Conservation (phyloP, 2,113 vertebrate species). For the Sinocyclocheilus anophthalmus region DNA sequence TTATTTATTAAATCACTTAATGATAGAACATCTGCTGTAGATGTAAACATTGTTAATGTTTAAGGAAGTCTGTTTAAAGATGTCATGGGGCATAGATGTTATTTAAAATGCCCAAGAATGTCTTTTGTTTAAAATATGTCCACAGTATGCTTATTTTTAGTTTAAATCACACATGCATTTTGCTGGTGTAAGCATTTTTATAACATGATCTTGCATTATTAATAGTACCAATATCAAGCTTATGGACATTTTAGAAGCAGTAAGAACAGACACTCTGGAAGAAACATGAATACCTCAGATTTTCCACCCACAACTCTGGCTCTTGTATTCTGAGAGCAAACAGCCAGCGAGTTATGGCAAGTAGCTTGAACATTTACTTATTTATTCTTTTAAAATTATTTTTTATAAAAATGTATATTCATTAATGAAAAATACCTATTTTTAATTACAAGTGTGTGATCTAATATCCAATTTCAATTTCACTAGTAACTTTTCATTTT, state of each 20-base stretch:
- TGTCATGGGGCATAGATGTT: neutral
- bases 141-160: neutral
- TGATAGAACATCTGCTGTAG: neutral
- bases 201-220: neutral
- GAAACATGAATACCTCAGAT: conserved; percentile 20
- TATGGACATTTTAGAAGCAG: neutral
- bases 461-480: neutral
- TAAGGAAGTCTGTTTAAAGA: neutral
- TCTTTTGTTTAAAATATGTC: neutral
- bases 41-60: neutral
- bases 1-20: neutral
- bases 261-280: neutral
- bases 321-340: conserved; percentile 48
- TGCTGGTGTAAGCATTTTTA: conserved; percentile 59
- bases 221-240: neutral
- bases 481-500: neutral
- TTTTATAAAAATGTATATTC: neutral
- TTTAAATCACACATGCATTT: conserved; percentile 1
- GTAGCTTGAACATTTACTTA: neutral
- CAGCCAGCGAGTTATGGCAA: conserved; percentile 40
- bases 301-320: conserved; percentile 16
- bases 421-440: neutral
- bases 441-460: neutral
- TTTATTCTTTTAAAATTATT: neutral
- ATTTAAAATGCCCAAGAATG: neutral